These are phyloP conservation scores for Melanostigma gelatinosum DNA, from an alignment of 2,113 vertebrate species.

Conservation along the genomic window DNA sequence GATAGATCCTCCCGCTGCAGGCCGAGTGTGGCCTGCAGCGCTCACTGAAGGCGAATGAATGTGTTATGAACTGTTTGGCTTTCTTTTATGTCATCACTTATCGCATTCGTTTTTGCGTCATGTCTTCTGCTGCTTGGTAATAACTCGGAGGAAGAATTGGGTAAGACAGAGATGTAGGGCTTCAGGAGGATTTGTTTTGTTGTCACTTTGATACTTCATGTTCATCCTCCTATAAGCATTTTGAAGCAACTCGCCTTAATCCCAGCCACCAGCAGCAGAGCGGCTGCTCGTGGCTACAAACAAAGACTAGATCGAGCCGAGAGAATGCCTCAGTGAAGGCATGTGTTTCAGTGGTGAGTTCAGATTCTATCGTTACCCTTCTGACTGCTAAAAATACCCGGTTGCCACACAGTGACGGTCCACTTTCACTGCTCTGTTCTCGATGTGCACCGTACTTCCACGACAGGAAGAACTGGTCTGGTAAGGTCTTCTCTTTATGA, in stretches of 20 bases:
- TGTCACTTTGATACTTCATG: neutral
- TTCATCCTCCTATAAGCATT: neutral
- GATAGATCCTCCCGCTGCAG: too few relatives aligned
- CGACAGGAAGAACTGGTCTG: neutral
- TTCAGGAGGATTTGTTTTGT: neutral
- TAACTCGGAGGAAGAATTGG: neutral
- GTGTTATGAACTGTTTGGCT: conserved; percentile 14
- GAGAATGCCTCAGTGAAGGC: neutral
- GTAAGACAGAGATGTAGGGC: neutral
- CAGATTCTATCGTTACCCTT: conserved; percentile 13
- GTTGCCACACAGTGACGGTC: conserved; percentile 42
- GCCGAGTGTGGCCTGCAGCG: neutral
- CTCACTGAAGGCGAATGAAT: conserved; percentile 30
- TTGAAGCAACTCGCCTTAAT: neutral
- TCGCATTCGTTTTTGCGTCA: neutral
- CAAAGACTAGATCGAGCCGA: conserved; percentile 44
- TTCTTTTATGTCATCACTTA: neutral
- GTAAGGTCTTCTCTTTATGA: neutral
- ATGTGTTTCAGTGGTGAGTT: conserved; percentile 50
- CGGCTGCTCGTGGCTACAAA: conserved; percentile 18
- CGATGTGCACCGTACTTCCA: conserved; percentile 13
- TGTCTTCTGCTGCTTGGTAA: neutral
- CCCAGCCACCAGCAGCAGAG: neutral
- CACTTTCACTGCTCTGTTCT: neutral
- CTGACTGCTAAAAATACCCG: conserved; percentile 64